Conservation (phyloP, 2,888 invertebrate species). For the Clunio marinus region DNA sequence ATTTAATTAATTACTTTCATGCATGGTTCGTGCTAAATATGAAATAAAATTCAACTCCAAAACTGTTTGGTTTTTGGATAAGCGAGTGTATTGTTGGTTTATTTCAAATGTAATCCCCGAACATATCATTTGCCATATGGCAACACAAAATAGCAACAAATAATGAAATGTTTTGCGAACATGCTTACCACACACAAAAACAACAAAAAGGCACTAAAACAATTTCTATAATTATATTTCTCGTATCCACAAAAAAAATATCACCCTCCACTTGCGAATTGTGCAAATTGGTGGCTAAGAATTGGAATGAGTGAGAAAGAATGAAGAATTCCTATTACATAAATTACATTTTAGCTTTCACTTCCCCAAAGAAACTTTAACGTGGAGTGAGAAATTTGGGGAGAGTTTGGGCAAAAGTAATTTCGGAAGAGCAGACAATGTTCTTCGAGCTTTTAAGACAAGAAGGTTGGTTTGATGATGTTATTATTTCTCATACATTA, state of each 20-base stretch:
- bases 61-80: slow-evolving; percentile 21
- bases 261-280: neutral
- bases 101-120: neutral
- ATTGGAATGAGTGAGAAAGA: slow-evolving; percentile 3
- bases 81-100: neutral
- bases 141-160: slow-evolving; percentile 25
- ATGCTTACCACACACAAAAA: neutral
- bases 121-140: neutral
- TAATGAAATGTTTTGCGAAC: slow-evolving; percentile 28
- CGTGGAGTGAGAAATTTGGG: neutral
- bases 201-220: slow-evolving; percentile 24
- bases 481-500: slow-evolving; percentile 2
- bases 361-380: neutral
- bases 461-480: neutral
- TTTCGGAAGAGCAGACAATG: neutral
- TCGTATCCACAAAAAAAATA: neutral
- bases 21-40: slow-evolving; percentile 26
- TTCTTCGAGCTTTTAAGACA: neutral
- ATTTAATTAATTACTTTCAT: slow-evolving; percentile 39
- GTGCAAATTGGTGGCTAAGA: slow-evolving; percentile 9
- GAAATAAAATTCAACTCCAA: slow-evolving; percentile 31
- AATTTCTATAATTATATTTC: slow-evolving; percentile 39
- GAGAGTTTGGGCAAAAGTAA: neutral
- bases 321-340: slow-evolving; percentile 36
- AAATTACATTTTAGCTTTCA: slow-evolving; percentile 26